Percentiles rank a stretch among this genome's conserved stretches.
Conservation (phyloP, 2,797 vertebrate species). For the Esox masquinongy region DNA sequence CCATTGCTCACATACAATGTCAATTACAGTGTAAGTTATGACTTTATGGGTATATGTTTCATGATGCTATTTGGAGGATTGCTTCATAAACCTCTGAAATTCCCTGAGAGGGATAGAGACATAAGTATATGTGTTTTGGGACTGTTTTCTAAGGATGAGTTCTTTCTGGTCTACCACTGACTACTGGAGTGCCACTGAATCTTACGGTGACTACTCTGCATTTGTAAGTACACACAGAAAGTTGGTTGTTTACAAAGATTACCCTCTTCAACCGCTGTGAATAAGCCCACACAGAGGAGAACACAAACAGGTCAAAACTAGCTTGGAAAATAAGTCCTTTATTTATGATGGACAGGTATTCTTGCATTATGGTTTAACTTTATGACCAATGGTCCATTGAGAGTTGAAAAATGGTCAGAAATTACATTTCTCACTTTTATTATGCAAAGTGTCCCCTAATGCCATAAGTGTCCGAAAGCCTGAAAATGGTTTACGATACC, state of each 20-base stretch:
- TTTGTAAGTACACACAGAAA: neutral
- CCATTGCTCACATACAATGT: constrained; percentile 62
- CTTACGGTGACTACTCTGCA: neutral
- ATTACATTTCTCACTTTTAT: neutral
- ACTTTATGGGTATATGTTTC: constrained; percentile 63
- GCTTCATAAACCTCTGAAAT: constrained; percentile 52
- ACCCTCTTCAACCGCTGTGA: neutral
- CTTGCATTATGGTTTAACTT: neutral
- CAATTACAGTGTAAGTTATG: constrained; percentile 52
- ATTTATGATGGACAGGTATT: neutral
- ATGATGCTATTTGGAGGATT: constrained; percentile 64
- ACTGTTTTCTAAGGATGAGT: constrained; percentile 16
- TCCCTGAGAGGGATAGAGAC: constrained; percentile 34
- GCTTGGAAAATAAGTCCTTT: neutral
- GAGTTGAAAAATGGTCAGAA: neutral
- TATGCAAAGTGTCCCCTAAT: neutral
- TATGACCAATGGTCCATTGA: neutral
- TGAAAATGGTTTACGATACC: neutral
- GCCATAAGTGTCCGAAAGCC: neutral
- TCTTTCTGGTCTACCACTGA: neutral
- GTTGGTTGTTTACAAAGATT: neutral
- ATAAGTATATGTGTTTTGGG: constrained; percentile 26
- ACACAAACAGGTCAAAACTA: neutral
- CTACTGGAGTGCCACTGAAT: neutral
- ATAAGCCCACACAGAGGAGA: neutral